Evolutionary conservation across 2,888 invertebrate species (phyloP), one percentile per base, ranked within the genome.

Genomic region (Ophion costatus): DNA sequence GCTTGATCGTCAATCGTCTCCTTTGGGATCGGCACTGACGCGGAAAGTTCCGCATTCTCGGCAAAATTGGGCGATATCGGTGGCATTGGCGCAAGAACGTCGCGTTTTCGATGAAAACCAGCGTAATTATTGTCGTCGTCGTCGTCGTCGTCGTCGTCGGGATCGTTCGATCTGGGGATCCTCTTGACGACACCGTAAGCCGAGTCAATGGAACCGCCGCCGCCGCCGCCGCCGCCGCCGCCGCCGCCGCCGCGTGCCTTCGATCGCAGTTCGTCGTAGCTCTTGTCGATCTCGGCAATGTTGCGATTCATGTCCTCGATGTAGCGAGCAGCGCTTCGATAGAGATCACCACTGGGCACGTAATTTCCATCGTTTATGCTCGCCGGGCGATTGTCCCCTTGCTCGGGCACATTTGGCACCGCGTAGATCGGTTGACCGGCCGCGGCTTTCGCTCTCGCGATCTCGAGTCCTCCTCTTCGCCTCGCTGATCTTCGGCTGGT

Each of bases 231-330:
- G n/a, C n/a, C n/a, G n/a, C n/a, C n/a, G n/a, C n/a, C n/a, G n/a
- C n/a, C n/a, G n/a, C n/a, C n/a, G n/a, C n/a, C 71, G 64, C 89
- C 90, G 20, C 87, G 84, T 20, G 80, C 85, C 7, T 84, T 83
- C 4, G 88, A 87, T 17, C 90, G 87, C 11, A 92, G 82, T 64
- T 91, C 91, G 75, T 91, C 92, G 86, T 91, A 92, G 33, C 91
- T 93, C 73, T 92, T 91, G 64, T 93, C 92, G 73, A 93, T 92
- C 81, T 93, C 92, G 0, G 93, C 93, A 14, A 93, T 90, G 82
- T 93, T 93, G 10, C 89, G 87, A 77, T 93, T 93, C 14, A 93
- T 91, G 70, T 93, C 93, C 71, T 93, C 93, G 83, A 93, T 93
- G 85, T 93, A 93, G 71, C 90, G 90, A 0, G 90, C 91, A 1